phyloP scores from a whole-genome alignment of 1,140 invertebrate genomes.

The Drosophila auraria region DNA sequence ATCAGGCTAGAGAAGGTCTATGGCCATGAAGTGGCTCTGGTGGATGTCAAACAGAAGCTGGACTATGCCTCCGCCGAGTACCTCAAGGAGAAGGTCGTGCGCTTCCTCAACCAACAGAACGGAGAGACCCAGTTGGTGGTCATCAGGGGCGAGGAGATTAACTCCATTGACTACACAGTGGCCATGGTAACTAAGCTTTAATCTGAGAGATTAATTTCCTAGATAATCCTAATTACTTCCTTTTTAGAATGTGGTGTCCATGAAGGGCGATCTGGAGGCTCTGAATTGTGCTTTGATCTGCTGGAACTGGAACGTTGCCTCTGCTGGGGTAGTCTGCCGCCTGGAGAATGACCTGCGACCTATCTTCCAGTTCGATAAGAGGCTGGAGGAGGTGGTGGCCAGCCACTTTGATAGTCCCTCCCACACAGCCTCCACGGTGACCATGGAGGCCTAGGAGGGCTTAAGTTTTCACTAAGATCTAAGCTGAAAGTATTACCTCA shows the following conservation, averaged over 20 bases:
- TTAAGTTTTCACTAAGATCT: slow-evolving; percentile 9
- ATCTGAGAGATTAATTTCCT: no score
- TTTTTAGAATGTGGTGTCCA: slow-evolving; percentile 69
- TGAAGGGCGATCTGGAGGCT: slow-evolving; percentile 68
- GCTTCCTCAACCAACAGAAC: slow-evolving; percentile 52
- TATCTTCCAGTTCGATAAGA: slow-evolving; percentile 69
- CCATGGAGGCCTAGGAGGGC: slow-evolving; percentile 55
- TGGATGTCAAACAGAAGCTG: slow-evolving; percentile 77
- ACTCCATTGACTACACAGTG: slow-evolving; percentile 88
- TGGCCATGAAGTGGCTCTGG: slow-evolving; percentile 60
- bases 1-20: slow-evolving; percentile 87
- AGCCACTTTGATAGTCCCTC: slow-evolving; percentile 61
- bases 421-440: slow-evolving; percentile 66
- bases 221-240: neutral
- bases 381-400: slow-evolving; percentile 65
- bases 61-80: slow-evolving; percentile 79
- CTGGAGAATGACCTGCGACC: slow-evolving; percentile 56
- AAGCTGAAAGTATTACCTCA: slow-evolving; percentile 59
- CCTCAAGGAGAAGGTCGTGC: slow-evolving; percentile 74
- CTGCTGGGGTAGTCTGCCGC: slow-evolving; percentile 78
- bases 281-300: slow-evolving; percentile 72
- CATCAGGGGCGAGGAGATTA: slow-evolving; percentile 88
- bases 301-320: slow-evolving; percentile 80
- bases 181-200: slow-evolving; percentile 86
- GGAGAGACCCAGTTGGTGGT: slow-evolving; percentile 85